A percentile compares a stretch with the other conserved stretches of the same genome.
These are phyloP conservation scores for Agrotis ipsilon DNA, from an alignment of 2,888 invertebrate species.

Conservation along the genomic window DNA sequence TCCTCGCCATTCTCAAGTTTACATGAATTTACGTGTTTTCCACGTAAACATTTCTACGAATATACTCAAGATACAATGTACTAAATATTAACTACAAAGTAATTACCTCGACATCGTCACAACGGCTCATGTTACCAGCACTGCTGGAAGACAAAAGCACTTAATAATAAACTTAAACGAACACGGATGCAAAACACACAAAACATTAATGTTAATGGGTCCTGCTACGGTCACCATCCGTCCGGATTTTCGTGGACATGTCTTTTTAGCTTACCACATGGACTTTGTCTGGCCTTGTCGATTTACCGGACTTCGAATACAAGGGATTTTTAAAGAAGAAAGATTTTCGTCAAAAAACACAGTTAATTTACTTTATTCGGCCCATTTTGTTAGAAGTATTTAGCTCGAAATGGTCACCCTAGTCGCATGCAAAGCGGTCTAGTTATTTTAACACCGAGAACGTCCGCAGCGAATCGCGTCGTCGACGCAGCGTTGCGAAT, in stretches of 20 bases:
- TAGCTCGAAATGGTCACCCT: not conserved
- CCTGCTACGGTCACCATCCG: slow-evolving; percentile 5
- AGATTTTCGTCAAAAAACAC: too few relatives aligned
- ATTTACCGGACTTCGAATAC: too few relatives aligned
- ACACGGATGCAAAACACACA: slow-evolving; percentile 51
- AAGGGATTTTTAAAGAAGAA: too few relatives aligned
- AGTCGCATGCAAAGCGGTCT: slow-evolving; percentile 13
- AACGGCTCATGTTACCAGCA: slow-evolving; percentile 8
- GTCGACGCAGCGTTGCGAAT: slow-evolving; percentile 25
- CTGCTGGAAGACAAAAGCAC: slow-evolving; percentile 19
- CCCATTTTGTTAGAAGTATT: too few relatives aligned
- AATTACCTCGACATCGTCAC: slow-evolving; percentile 1
- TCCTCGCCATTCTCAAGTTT: not conserved
- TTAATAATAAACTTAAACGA: slow-evolving; percentile 38
- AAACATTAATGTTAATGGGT: slow-evolving; percentile 46
- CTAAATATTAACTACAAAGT: slow-evolving; percentile 19
- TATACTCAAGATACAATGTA: slow-evolving; percentile 8
- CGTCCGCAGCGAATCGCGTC: slow-evolving; percentile 36
- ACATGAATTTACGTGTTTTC: not conserved
- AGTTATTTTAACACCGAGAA: slow-evolving; percentile 37
- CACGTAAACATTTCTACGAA: not conserved
- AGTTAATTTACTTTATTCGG: too few relatives aligned
- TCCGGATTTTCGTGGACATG: slow-evolving; percentile 2
- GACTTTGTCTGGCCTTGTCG: not conserved
- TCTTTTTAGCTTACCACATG: not conserved